Base-by-base conservation (phyloP, 2,888 invertebrate species). In the Neocrepidodera transversa region DNA sequence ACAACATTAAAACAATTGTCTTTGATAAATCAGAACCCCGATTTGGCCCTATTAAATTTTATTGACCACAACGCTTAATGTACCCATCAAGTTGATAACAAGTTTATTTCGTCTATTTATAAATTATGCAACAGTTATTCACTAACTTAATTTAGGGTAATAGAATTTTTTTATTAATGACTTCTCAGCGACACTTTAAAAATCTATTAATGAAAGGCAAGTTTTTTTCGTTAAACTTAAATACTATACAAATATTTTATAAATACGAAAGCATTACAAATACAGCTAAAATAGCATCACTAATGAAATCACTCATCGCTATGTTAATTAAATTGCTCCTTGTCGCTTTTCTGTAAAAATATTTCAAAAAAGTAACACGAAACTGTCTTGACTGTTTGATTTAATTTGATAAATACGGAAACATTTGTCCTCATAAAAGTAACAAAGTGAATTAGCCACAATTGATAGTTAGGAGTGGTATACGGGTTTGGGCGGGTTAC, bases 31-130 rank as follows among this genome's bases (percentile, higher is more conserved):
- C 32, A 11, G 8, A 8, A 10, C 30, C 2, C 5, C 10, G 6
- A 30, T 6, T 30, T 30, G 30, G n/a, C 11, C 32, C 4, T 13
- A 2, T 13, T 32, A 11, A 4, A 32, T 32, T 32, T 32, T 32
- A 32, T 32, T 32, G 32, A 13, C 32, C 6, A 32, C 6, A 13
- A 32, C 32, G 32, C 7, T 30, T 30, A 32, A 32, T 32, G 11
- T 11, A 32, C 8, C 3, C 43, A 51, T 53, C 50, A 57, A 57
- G 52, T 43, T 45, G 42, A 49, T 58, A 11, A 32, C 11, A 50
- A 51, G 58, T 58, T 38, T 52, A 58, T 60, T 63, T 52, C 51
- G 35, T 60, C 63, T 57, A 63, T 63, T 63, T 58, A 63, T 63
- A 58, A 58, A 36, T 45, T 51, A 55, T 57, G 52, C 50, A 38